A percentile compares a stretch with the other conserved stretches of the same genome.
Evolutionary conservation across 2,888 invertebrate genomes (phyloP).

Genomic region (Sesia bembeciformis): DNA sequence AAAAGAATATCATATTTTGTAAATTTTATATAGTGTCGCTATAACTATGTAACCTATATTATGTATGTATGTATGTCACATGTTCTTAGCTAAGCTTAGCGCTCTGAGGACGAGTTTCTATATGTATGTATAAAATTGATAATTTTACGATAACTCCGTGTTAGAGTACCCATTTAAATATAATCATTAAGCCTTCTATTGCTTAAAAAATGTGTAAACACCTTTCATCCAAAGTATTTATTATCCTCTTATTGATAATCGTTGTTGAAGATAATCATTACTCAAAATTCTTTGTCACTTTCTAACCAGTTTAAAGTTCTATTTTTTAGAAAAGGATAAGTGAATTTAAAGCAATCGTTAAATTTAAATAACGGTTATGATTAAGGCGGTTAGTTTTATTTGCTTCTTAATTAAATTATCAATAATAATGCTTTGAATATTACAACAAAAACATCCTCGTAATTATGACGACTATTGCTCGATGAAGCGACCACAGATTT

Average conservation of each 20-base stretch:
- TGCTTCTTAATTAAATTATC: no score
- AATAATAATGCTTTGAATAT: no score
- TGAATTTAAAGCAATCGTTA: no score
- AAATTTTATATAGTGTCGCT: conserved; percentile 71
- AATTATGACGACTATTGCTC: no score
- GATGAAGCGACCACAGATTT: no score
- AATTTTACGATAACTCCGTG: neutral
- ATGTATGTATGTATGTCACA: conserved; percentile 48
- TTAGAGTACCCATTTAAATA: neutral
- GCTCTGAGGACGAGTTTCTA: conserved; percentile 59
- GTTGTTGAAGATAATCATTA: neutral
- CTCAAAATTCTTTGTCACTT: no score
- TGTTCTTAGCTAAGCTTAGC: conserved; percentile 68
- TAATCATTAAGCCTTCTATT: neutral
- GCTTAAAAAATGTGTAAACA: neutral
- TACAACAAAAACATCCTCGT: no score
- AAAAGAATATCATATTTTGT: conserved; percentile 75
- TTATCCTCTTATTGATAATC: neutral
- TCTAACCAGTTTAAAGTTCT: no score
- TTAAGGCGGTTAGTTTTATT: no score
- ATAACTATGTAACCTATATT: conserved; percentile 55
- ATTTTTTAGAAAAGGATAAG: no score
- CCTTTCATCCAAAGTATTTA: neutral
- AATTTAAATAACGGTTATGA: no score
- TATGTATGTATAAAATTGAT: conserved; percentile 32